Percentiles rank a stretch among this genome's conserved stretches.
Evolutionary conservation across 1,140 invertebrate genomes (phyloP).

Genomic region (Gonioctena quinquepunctata): DNA sequence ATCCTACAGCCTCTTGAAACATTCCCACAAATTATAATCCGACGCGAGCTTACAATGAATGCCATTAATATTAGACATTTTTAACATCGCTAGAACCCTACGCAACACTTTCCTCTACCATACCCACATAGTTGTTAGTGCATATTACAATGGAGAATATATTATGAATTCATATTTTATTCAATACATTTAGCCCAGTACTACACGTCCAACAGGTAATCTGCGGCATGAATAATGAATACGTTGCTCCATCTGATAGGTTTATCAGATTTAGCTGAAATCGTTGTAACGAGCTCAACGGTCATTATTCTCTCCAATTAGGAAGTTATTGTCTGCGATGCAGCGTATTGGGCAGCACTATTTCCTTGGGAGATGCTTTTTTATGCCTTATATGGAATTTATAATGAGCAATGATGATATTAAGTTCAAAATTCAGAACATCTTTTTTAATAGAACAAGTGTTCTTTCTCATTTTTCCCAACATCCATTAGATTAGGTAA

Average conservation of each 20-base stretch:
- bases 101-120: not conserved
- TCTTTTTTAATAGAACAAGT: too few relatives aligned
- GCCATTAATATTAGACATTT: not conserved
- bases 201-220: not conserved
- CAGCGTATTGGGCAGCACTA: not conserved
- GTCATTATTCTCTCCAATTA: not conserved
- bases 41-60: too few relatives aligned
- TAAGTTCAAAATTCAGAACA: too few relatives aligned
- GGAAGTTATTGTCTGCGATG: not conserved
- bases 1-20: not conserved
- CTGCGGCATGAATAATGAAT: not conserved
- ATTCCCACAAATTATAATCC: not conserved
- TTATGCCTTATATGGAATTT: not conserved
- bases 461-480: too few relatives aligned
- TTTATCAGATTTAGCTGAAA: not conserved
- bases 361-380: not conserved
- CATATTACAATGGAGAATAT: not conserved
- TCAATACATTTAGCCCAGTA: not conserved
- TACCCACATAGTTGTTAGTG: not conserved
- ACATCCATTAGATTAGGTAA: too few relatives aligned
- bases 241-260: not conserved
- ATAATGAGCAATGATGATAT: not conserved
- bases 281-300: not conserved
- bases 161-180: not conserved
- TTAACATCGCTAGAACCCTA: not conserved